phyloP scores from a whole-genome alignment of 2,113 vertebrate species.

The Platanista minor region DNA sequence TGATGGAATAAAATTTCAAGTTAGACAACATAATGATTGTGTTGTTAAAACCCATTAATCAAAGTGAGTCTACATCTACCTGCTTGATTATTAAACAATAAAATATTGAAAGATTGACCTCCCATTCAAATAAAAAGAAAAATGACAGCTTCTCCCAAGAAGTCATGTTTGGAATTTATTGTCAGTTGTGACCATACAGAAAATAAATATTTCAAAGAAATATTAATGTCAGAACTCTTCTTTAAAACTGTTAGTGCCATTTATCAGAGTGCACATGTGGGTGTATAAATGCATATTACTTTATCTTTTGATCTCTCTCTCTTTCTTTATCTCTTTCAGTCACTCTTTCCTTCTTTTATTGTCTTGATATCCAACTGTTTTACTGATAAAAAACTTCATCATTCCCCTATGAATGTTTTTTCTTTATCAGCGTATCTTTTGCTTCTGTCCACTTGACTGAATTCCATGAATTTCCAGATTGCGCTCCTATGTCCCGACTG shows the following conservation, averaged over 20 bases:
- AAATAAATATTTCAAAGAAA: not conserved
- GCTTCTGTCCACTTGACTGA: not conserved
- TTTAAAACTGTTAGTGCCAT: not conserved
- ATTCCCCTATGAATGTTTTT: not conserved
- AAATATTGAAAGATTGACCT: conserved; percentile 50
- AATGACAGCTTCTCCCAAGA: not conserved
- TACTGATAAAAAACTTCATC: not conserved
- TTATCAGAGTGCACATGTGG: not conserved
- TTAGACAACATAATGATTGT: conserved; percentile 64
- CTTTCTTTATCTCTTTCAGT: not conserved
- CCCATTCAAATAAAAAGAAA: conserved; percentile 23
- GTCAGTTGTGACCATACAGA: not conserved
- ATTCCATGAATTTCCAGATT: not conserved
- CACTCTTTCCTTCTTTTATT: not conserved
- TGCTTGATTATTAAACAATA: conserved; percentile 61
- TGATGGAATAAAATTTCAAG: conserved; percentile 56
- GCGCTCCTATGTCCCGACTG: not conserved
- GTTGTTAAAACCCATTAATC: conserved; percentile 65
- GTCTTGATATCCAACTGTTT: not conserved
- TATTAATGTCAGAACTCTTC: not conserved
- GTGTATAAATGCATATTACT: not conserved
- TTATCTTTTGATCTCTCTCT: not conserved
- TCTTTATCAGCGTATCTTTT: not conserved
- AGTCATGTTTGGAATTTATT: not conserved
- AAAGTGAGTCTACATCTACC: conserved; percentile 1